Evolutionary conservation across 2,113 vertebrate species (phyloP), one percentile per base, ranked within the genome.

Genomic region (Chaetodon trifascialis): DNA sequence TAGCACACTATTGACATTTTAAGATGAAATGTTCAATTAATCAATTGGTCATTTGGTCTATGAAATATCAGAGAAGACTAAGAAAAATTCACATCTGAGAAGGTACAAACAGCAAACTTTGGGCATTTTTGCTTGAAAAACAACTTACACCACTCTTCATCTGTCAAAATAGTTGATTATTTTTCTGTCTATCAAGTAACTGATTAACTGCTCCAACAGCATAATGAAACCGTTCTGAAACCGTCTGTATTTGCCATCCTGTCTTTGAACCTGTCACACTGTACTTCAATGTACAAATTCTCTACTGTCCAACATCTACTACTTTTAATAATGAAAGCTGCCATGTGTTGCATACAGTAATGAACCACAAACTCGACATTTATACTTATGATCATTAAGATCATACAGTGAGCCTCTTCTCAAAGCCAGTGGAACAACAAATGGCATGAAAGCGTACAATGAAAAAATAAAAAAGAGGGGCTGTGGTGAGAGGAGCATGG

Each of bases 401-500:
- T 51, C 17, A 15, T 12, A 17, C 11, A 12, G 51, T 74, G 78
- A 60, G 19, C 9, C 2, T 64, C n/a, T 12, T 75, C 55, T 76
- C 58, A 52, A 69, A 73, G 66, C 1, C 59, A 85, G 21, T 9
- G 34, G 11, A 44, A 36, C 21, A 21, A 52, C 42, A 77, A 76
- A 58, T 59, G 40, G 16, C 54, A 23, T 55, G 9, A 67, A 82
- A 81, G 58, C 63, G 63, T 6, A 30, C 25, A 42, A 14, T 23
- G 21, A 79, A 74, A 66, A 66, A 62, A 78, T 49, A 77, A 66
- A 66, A 44, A 58, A 12, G 25, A 55, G 25, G n/a, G 59, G 19
- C 9, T 79, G 54, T 59, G n/a, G 62, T 40, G 69, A 66, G 55
- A 80, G 56, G 76, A 86, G 80, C 47, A 70, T 56, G 76, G 67